These are phyloP conservation scores for Ophiothrix spiculata DNA, from an alignment of 35 echinoderm and acorn worm genomes.

Conservation along the genomic window DNA sequence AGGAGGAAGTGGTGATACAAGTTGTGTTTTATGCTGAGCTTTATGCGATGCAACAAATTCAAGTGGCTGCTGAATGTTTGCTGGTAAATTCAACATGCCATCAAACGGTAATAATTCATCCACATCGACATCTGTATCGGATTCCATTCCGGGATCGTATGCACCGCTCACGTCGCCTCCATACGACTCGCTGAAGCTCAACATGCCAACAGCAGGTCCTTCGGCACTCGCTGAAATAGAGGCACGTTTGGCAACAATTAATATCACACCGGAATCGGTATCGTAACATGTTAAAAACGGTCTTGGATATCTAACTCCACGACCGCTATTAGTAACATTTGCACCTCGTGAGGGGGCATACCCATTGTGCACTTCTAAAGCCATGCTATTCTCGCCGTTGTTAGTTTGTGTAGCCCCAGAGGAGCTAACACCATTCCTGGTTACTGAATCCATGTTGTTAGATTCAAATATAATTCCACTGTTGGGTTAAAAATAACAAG, in stretches of 20 bases:
- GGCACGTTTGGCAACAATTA: constrained; percentile 10
- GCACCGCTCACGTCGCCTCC: constrained; percentile 97
- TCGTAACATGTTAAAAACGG: constrained; percentile 7
- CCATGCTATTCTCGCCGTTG: background rate
- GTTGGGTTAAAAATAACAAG: background rate
- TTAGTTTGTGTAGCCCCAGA: background rate
- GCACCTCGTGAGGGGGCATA: background rate
- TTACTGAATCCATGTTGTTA: background rate
- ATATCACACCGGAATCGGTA: background rate
- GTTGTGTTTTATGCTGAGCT: background rate
- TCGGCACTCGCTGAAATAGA: constrained; percentile 67
- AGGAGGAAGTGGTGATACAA: background rate
- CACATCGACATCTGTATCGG: constrained; percentile 66
- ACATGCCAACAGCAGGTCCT: constrained; percentile 47
- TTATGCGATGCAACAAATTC: background rate
- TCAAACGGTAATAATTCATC: constrained; percentile 96
- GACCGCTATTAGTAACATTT: background rate
- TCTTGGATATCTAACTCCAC: background rate
- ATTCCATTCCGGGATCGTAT: constrained; percentile 83
- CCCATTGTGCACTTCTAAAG: background rate
- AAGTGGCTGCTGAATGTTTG: background rate
- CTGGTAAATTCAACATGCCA: constrained; percentile 14
- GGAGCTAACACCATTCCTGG: background rate
- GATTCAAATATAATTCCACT: background rate
- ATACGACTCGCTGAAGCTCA: constrained; percentile 98